Evolutionary conservation across 2,113 vertebrate genomes (phyloP).

Genomic region (Abramis brama): DNA sequence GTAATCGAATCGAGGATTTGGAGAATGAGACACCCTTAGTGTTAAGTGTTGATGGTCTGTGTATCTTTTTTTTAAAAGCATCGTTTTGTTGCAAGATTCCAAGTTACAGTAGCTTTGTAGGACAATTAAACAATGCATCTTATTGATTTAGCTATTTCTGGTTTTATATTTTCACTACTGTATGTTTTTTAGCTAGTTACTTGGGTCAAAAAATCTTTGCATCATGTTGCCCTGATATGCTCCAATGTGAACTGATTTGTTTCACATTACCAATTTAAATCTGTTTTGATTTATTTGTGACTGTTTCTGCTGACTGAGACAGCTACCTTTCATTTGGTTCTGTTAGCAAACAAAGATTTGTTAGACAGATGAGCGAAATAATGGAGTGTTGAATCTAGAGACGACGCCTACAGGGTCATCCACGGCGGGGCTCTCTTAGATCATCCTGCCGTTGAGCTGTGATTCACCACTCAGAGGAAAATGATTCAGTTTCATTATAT

Average conservation of each 20-base stretch:
- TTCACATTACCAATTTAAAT: not conserved
- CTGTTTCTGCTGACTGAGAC: not conserved
- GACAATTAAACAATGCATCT: not conserved
- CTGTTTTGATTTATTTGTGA: not conserved
- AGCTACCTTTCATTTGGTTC: constrained; percentile 18
- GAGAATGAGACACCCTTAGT: too few relatives aligned
- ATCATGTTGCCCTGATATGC: not conserved
- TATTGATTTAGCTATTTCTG: not conserved
- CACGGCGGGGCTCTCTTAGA: not conserved
- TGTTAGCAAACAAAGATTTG: constrained; percentile 15
- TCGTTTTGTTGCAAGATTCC: too few relatives aligned
- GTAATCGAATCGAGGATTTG: too few relatives aligned
- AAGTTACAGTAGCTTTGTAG: too few relatives aligned
- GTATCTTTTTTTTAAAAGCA: too few relatives aligned
- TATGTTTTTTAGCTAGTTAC: not conserved
- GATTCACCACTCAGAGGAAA: constrained; percentile 27
- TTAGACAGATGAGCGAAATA: not conserved
- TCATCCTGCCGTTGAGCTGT: constrained; percentile 30
- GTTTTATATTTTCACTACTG: not conserved
- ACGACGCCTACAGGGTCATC: constrained; percentile 13
- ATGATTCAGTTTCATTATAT: constrained; percentile 16
- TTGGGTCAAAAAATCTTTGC: not conserved
- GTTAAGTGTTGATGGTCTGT: too few relatives aligned
- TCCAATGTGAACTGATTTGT: not conserved
- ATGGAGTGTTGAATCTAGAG: not conserved